These are phyloP conservation scores for Oryzias celebensis DNA, from an alignment of 2,113 vertebrate species.

Conservation along the genomic window DNA sequence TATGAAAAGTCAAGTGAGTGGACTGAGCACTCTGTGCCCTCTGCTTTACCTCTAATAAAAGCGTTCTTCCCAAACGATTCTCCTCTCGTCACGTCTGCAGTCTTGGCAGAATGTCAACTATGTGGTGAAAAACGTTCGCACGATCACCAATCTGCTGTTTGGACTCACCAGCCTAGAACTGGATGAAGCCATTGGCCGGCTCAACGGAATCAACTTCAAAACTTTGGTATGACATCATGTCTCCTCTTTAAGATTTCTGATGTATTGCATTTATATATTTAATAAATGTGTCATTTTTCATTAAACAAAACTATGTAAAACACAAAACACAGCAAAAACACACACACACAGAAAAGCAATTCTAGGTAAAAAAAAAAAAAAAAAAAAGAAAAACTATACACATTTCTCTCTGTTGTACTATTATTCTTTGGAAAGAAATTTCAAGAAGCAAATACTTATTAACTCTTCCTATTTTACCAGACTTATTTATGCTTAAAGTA, in stretches of 20 bases:
- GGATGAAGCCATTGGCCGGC: conserved; percentile 61
- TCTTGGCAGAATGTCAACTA: conserved; percentile 18
- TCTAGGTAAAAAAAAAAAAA: too few relatives aligned
- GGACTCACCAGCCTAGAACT: conserved; percentile 61
- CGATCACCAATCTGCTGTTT: conserved; percentile 66
- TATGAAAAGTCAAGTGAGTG: conserved; percentile 58
- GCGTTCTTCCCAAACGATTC: neutral
- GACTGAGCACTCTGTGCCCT: neutral
- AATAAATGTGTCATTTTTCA: neutral
- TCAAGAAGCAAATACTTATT: too few relatives aligned
- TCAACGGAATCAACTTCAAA: conserved; percentile 52
- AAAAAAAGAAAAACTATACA: too few relatives aligned
- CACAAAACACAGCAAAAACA: too few relatives aligned
- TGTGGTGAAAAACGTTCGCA: conserved; percentile 47
- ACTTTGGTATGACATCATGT: conserved; percentile 49
- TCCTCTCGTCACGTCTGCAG: conserved; percentile 38
- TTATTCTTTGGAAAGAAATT: too few relatives aligned
- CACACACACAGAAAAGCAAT: too few relatives aligned
- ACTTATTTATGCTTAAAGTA: too few relatives aligned
- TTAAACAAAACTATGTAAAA: neutral
- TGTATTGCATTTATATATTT: too few relatives aligned
- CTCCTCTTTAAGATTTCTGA: too few relatives aligned
- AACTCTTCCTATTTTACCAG: too few relatives aligned
- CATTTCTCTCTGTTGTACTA: too few relatives aligned
- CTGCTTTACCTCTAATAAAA: neutral